These are phyloP conservation scores for Ganaspis brasiliensis DNA, from an alignment of 2,888 invertebrate species.

Conservation along the genomic window DNA sequence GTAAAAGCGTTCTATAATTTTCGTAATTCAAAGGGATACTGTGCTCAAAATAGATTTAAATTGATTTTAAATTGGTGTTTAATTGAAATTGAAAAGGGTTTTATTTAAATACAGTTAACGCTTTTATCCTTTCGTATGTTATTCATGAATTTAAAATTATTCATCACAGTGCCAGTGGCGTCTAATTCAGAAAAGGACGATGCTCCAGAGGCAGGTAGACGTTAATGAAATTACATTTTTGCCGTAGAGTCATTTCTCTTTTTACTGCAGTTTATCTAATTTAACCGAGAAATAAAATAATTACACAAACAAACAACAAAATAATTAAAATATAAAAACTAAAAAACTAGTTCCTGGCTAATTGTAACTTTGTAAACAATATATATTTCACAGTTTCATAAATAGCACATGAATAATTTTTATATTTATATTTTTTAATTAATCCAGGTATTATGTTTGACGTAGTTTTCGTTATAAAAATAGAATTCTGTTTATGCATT, in stretches of 20 bases:
- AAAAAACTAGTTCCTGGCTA: no score
- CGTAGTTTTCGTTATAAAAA: no score
- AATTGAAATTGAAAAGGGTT: background rate
- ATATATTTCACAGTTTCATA: no score
- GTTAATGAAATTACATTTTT: slow-evolving; percentile 59
- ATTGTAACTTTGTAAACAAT: no score
- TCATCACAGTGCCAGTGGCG: background rate
- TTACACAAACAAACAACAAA: background rate
- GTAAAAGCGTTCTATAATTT: no score
- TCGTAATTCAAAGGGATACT: no score
- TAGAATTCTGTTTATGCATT: no score
- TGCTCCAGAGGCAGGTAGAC: slow-evolving; percentile 3
- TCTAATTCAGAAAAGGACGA: background rate
- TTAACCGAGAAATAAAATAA: background rate
- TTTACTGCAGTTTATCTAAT: slow-evolving; percentile 52
- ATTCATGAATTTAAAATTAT: slow-evolving; percentile 6
- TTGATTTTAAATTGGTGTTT: background rate
- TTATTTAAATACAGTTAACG: background rate
- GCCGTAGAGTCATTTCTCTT: slow-evolving; percentile 47
- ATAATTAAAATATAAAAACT: background rate
- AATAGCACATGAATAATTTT: no score
- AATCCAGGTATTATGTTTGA: no score
- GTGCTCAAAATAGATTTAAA: background rate
- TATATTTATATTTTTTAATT: no score
- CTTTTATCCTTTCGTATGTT: background rate